phyloP scores from a whole-genome alignment of 2,113 vertebrate genomes.

The Chaetops frenatus region DNA sequence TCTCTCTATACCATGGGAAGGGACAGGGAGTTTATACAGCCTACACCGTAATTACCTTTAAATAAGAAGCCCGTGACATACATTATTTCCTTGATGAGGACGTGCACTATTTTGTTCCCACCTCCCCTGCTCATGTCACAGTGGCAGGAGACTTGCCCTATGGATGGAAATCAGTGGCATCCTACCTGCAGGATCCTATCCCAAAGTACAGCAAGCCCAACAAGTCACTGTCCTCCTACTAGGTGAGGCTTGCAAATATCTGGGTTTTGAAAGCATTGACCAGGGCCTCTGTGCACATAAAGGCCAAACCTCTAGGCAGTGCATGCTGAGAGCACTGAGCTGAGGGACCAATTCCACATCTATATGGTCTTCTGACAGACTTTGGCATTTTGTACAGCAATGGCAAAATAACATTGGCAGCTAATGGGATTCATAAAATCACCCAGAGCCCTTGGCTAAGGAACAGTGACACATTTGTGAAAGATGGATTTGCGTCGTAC shows the following conservation, averaged over 20 bases:
- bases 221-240: not conserved
- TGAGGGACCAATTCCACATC: not conserved
- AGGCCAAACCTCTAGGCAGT: not conserved
- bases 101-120: not conserved
- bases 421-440: not conserved
- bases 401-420: not conserved
- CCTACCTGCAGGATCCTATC: not conserved
- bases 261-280: not conserved
- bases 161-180: not conserved
- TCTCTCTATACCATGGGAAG: not conserved
- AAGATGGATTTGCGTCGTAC: not conserved
- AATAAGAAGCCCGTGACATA: not conserved
- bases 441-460: not conserved
- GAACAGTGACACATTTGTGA: not conserved
- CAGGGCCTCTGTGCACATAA: not conserved
- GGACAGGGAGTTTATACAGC: not conserved
- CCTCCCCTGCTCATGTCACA: not conserved
- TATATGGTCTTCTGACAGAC: not conserved
- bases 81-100: not conserved
- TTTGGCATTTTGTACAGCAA: not conserved
- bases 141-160: not conserved
- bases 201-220: not conserved
- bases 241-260: not conserved
- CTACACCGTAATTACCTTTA: not conserved
- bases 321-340: not conserved